phyloP scores from a whole-genome alignment of 2,113 vertebrate genomes.

The Oceanites oceanicus region DNA sequence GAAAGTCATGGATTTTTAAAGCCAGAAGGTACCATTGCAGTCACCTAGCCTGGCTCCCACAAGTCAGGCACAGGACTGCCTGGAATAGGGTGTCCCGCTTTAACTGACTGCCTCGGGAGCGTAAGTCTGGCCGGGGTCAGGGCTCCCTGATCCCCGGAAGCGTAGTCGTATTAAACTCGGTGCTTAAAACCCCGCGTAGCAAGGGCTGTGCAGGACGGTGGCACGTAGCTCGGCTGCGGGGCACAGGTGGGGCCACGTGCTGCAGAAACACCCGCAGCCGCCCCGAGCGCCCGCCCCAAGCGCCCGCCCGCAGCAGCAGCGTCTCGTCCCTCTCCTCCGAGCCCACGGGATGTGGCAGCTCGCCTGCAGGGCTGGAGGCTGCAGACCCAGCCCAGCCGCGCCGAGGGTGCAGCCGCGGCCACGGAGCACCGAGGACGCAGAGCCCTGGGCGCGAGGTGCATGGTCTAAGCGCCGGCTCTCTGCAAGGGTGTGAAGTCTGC shows the following conservation, averaged over 20 bases:
- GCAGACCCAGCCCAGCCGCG: accelerated
- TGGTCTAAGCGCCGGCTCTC: accelerated
- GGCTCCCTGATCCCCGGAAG: background rate
- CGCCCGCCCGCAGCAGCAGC: background rate
- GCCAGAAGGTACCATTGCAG: background rate
- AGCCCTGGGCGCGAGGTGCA: accelerated
- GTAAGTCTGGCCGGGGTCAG: background rate
- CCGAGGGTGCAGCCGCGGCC: accelerated
- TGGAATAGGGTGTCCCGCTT: accelerated
- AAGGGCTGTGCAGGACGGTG: background rate
- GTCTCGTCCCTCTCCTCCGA: accelerated
- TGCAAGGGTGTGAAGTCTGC: background rate
- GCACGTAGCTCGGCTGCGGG: background rate
- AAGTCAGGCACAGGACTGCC: background rate
- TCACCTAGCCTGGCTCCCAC: background rate
- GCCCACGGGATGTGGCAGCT: accelerated
- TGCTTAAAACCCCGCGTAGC: accelerated
- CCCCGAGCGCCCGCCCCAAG: accelerated
- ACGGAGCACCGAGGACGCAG: accelerated
- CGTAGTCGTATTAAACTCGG: accelerated
- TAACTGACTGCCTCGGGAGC: background rate
- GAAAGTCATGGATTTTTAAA: background rate
- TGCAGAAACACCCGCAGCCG: background rate
- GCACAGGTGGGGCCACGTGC: accelerated
- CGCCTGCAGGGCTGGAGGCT: background rate